Conservation (phyloP, 2,113 vertebrate genomes). For the Galeopterus variegatus region DNA sequence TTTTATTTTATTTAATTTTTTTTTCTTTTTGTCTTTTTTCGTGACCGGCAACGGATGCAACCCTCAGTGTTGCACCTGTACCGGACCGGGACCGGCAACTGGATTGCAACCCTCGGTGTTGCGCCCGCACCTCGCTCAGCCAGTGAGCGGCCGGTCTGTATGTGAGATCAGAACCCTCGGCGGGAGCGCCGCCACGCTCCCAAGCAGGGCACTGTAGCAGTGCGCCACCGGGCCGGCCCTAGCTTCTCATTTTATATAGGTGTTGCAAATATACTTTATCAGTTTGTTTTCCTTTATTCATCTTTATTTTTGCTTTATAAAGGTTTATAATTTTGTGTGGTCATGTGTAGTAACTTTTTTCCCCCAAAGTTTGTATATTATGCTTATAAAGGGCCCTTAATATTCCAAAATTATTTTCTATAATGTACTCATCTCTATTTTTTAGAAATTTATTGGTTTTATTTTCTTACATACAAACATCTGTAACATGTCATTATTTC, state of each 20-base stretch:
- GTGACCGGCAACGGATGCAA: too few relatives aligned
- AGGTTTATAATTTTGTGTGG: slow-evolving; percentile 13
- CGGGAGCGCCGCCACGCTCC: too few relatives aligned
- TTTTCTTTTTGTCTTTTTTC: too few relatives aligned
- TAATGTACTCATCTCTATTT: neutral
- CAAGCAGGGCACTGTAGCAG: too few relatives aligned
- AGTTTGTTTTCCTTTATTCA: neutral
- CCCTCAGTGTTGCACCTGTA: too few relatives aligned
- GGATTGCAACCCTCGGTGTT: too few relatives aligned
- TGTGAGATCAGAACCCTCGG: too few relatives aligned
- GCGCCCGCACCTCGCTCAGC: too few relatives aligned
- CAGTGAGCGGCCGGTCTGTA: too few relatives aligned
- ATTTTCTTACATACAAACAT: slow-evolving; percentile 66
- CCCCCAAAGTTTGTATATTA: neutral
- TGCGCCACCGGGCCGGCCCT: too few relatives aligned
- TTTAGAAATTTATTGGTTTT: slow-evolving; percentile 21
- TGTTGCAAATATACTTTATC: neutral
- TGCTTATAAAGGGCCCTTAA: neutral
- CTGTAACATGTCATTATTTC: slow-evolving; percentile 66
- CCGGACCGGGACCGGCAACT: too few relatives aligned
- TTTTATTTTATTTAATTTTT: too few relatives aligned
- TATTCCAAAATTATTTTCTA: slow-evolving; percentile 2
- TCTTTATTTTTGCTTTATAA: neutral
- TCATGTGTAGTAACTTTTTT: neutral
- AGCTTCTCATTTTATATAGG: neutral